Evolutionary conservation across 1,140 invertebrate species (phyloP), one percentile per base, ranked within the genome.

Genomic region (Armadillidium nasatum): DNA sequence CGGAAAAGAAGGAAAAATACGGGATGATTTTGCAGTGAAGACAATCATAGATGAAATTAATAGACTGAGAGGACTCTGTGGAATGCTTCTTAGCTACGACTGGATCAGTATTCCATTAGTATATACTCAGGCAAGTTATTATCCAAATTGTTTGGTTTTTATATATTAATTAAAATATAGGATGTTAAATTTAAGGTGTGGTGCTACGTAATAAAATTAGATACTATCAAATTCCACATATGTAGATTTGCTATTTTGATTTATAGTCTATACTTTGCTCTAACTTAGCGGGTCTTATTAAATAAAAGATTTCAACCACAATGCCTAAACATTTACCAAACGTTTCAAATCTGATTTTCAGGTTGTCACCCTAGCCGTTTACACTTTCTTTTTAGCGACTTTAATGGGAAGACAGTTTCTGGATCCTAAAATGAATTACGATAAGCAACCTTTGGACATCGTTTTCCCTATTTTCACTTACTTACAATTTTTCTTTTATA

Each of bases 401-500:
- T 78, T 89, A 9, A 84, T 89, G 81, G 87, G 87, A 10, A 83
- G 86, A 43, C 88, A 89, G 81, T 88, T 87, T 77, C 84, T 87
- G 11, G 87, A 89, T 81, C 83, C 79, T 72, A 6, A 84, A 81
- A 82, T 84, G 84, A 82, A 87, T 73, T 89, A 92, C 76, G 91
- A 93, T 82, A 83, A 87, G 76, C 73, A 73, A 44, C 81, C 85
- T 46, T 78, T 87, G 10, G 88, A 89, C 82, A 86, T 94, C 7
- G 95, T 95, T 83, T 91, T 96, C 83, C 95, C 95, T 0, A 86
- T 96, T 78, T 96, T 96, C 83, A 94, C 91, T 0, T 90, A 92
- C 0, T 85, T 96, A 60, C 88, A 89, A 85, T 89, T 88, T 82
- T 86, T 92, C 83, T 93, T 93, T 85, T 95, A 94, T 83, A 92